A percentile compares a stretch with the other conserved stretches of the same genome.
These are phyloP conservation scores for Cryptophagus acutangulus DNA, from an alignment of 2,888 invertebrate species.

Conservation along the genomic window DNA sequence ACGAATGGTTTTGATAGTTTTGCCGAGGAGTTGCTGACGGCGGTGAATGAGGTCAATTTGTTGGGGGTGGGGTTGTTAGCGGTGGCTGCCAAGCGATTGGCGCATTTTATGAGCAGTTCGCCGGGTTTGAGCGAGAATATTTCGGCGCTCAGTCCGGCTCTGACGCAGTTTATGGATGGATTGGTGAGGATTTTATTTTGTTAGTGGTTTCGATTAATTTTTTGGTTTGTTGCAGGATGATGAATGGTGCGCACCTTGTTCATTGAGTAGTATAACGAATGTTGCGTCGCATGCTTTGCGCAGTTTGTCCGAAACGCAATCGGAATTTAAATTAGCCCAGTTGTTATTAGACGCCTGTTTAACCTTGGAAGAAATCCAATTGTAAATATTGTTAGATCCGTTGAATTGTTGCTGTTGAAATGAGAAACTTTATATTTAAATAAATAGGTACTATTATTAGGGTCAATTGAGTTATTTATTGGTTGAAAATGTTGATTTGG, in stretches of 20 bases:
- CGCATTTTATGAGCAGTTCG: conserved; percentile 58
- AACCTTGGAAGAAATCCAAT: conserved; percentile 32
- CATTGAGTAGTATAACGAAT: conserved; percentile 40
- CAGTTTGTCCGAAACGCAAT: conserved; percentile 45
- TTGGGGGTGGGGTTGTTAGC: conserved; percentile 70
- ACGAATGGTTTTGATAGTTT: conserved; percentile 59
- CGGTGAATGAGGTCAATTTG: conserved; percentile 63
- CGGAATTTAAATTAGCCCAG: conserved; percentile 47
- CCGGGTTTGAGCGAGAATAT: conserved; percentile 61
- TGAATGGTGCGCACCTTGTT: conserved; percentile 43
- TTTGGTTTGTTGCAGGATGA: conserved; percentile 36
- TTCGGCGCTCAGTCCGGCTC: conserved; percentile 69
- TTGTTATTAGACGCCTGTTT: conserved; percentile 52
- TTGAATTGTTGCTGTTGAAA: no score
- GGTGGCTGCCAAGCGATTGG: conserved; percentile 77
- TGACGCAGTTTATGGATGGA: conserved; percentile 70
- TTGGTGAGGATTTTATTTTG: conserved; percentile 50
- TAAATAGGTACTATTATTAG: no score
- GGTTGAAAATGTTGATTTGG: no score
- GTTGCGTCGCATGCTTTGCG: conserved; percentile 46
- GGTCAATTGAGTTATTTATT: no score
- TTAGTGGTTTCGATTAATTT: conserved; percentile 6
- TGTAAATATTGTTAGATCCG: no score
- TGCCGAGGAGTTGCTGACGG: conserved; percentile 58
- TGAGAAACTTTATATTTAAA: no score